Conservation (phyloP, 2,113 vertebrate genomes). For the Hassar affinis region DNA sequence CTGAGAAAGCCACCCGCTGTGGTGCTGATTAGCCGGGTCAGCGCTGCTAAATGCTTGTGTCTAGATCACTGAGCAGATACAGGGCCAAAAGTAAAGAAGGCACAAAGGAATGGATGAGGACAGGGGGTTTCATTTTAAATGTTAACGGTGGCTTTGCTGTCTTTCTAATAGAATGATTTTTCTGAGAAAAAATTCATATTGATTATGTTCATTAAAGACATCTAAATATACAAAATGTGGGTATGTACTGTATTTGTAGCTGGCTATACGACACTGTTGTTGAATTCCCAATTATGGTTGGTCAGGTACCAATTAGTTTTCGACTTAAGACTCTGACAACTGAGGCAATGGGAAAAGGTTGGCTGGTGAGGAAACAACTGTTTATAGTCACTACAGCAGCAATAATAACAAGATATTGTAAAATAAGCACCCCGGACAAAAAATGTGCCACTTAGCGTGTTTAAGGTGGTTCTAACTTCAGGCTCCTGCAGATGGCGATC, state of each 20-base stretch:
- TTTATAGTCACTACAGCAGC: neutral
- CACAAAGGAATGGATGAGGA: slow-evolving; percentile 58
- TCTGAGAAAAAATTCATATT: neutral
- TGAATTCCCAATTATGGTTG: neutral
- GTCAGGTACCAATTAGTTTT: neutral
- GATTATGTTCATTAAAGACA: neutral
- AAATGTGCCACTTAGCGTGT: too few species aligned
- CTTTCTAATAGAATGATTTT: slow-evolving; percentile 2
- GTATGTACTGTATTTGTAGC: neutral
- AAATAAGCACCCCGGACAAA: too few species aligned
- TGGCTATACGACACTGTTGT: neutral
- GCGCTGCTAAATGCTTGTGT: slow-evolving; percentile 69
- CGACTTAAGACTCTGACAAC: neutral
- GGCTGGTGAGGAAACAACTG: neutral
- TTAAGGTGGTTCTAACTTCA: too few species aligned
- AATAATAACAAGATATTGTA: neutral
- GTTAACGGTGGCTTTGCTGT: slow-evolving; percentile 10
- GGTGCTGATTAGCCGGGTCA: slow-evolving; percentile 71
- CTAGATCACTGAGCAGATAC: slow-evolving; percentile 67
- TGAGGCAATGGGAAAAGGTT: neutral
- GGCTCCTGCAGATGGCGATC: too few species aligned
- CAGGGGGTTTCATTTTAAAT: slow-evolving; percentile 8
- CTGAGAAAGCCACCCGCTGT: slow-evolving; percentile 66
- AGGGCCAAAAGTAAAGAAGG: slow-evolving; percentile 60
- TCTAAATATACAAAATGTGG: neutral